phyloP scores from a whole-genome alignment of 1,140 invertebrate genomes.

The Nixonia krombeini region DNA sequence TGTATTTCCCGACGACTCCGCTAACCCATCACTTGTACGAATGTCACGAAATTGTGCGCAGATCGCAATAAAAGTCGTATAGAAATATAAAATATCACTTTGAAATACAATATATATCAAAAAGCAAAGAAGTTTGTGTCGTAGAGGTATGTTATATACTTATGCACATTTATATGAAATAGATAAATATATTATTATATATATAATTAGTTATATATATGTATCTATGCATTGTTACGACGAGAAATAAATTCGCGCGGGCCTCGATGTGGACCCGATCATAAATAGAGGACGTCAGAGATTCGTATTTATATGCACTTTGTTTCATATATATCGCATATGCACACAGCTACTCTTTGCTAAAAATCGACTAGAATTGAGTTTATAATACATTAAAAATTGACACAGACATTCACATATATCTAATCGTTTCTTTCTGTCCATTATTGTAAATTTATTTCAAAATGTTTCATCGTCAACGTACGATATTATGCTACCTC shows the following conservation, averaged over 20 bases:
- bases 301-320: conserved; percentile 43
- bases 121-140: conserved; percentile 58
- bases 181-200: conserved; percentile 52
- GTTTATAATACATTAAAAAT: conserved; percentile 67
- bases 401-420: conserved; percentile 63
- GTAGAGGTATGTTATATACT: conserved; percentile 50
- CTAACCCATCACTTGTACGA: conserved; percentile 23
- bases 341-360: conserved; percentile 43
- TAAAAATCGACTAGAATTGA: conserved; percentile 59
- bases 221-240: no score
- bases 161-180: conserved; percentile 52
- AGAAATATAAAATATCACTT: conserved; percentile 64
- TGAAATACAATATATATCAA: conserved; percentile 63
- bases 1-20: no score
- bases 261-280: conserved; percentile 42
- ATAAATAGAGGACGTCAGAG: conserved; percentile 46
- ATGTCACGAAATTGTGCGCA: conserved; percentile 39
- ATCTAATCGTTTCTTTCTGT: conserved; percentile 7
- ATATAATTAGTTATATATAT: conserved; percentile 48
- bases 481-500: conserved; percentile 12
- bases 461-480: conserved; percentile 25
- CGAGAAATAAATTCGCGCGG: conserved; percentile 47
- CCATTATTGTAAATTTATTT: conserved; percentile 26
- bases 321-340: conserved; percentile 38
- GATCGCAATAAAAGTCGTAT: conserved; percentile 52